Percentiles rank a stretch among this genome's conserved stretches.
Evolutionary conservation across 2,888 invertebrate species (phyloP).

Genomic region (Phortica magna): DNA sequence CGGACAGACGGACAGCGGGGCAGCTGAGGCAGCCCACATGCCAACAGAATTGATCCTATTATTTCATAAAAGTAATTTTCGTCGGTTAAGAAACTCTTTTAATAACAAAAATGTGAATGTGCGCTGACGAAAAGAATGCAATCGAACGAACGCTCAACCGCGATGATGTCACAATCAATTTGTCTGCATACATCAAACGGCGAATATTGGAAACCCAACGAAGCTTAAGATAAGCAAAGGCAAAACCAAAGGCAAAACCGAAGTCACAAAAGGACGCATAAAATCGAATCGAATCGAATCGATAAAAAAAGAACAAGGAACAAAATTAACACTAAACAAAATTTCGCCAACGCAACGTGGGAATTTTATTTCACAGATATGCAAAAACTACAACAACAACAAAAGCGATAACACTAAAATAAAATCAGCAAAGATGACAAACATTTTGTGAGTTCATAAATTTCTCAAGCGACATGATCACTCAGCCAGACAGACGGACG

Average conservation of each 20-base stretch:
- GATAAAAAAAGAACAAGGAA: neutral
- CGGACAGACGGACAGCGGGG: constrained; percentile 26
- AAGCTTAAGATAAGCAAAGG: constrained; percentile 33
- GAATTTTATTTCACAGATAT: constrained; percentile 24
- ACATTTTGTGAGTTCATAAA: constrained; percentile 28
- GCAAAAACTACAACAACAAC: neutral
- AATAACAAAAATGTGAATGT: constrained; percentile 5
- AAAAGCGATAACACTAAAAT: neutral
- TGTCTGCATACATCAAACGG: constrained; percentile 43
- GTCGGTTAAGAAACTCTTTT: too few relatives aligned
- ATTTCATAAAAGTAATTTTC: constrained; percentile 44
- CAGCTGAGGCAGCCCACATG: constrained; percentile 40
- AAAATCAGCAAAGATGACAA: constrained; percentile 20
- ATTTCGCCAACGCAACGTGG: constrained; percentile 36
- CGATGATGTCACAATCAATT: constrained; percentile 71
- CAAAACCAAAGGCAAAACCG: neutral
- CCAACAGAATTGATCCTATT: constrained; percentile 64
- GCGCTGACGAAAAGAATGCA: constrained; percentile 3
- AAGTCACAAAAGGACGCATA: neutral
- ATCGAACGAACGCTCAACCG: constrained; percentile 27
- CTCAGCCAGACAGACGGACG: neutral
- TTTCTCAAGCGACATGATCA: neutral
- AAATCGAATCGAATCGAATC: constrained; percentile 39
- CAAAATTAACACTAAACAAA: neutral
- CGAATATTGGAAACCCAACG: constrained; percentile 30